Evolutionary conservation across 2,797 vertebrate genomes (phyloP).

Genomic region (Tapirus indicus): DNA sequence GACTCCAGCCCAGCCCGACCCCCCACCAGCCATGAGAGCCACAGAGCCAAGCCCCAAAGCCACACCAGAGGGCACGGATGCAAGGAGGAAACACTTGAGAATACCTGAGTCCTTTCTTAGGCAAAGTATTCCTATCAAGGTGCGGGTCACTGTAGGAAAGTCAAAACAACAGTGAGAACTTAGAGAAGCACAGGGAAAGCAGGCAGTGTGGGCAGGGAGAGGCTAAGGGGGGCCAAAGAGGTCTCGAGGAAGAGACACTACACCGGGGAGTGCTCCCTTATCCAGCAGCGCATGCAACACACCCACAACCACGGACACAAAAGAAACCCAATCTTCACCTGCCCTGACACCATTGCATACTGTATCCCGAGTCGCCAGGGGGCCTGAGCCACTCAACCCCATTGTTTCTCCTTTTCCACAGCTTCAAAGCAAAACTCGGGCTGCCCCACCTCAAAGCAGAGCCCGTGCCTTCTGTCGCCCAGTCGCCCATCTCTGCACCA

Average conservation of each 20-base stretch:
- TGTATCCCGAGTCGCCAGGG: conserved; percentile 71
- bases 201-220: not conserved
- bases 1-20: conserved; percentile 74
- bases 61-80: conserved; percentile 86
- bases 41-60: conserved; percentile 87
- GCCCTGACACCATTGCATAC: conserved; percentile 69
- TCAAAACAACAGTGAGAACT: conserved; percentile 92
- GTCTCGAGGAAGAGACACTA: conserved; percentile 70
- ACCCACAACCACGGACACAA: not conserved
- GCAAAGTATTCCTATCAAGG: conserved; percentile 99
- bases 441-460: not conserved
- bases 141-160: conserved; percentile 94
- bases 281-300: conserved; percentile 84
- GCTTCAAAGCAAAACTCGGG: conserved; percentile 50
- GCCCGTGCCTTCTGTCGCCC: not conserved
- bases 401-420: not conserved
- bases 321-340: conserved; percentile 37
- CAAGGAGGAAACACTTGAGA: conserved; percentile 84
- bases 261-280: conserved; percentile 70
- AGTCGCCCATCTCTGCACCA: not conserved
- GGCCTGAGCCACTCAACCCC: conserved; percentile 37
- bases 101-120: conserved; percentile 99
- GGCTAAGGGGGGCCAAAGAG: conserved; percentile 35
- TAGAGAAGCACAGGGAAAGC: conserved; percentile 85
- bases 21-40: conserved; percentile 81